These are phyloP conservation scores for Plumapathes pennacea DNA, from an alignment of 92 coral and sea anemone species.

Conservation along the genomic window DNA sequence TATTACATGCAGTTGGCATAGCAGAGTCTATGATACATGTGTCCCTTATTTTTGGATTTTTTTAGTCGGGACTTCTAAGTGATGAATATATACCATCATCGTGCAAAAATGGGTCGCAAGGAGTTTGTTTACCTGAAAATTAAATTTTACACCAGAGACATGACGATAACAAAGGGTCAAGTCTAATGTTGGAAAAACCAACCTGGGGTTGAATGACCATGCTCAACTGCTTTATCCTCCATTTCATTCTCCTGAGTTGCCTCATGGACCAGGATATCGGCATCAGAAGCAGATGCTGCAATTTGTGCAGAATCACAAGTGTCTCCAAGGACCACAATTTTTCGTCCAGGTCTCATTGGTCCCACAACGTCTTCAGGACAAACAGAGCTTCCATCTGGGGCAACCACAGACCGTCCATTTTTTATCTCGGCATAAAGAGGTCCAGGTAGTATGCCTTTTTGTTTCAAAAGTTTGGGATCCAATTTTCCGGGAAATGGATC, in stretches of 20 bases:
- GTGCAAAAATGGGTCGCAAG: too few species aligned
- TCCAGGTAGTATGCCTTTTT: slow-evolving; percentile 90
- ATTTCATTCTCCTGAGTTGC: slow-evolving; percentile 89
- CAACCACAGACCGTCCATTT: slow-evolving; percentile 62
- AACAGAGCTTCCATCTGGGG: slow-evolving; percentile 73
- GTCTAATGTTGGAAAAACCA: slow-evolving; percentile 3
- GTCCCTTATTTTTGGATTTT: too few species aligned
- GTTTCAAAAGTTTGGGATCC: slow-evolving; percentile 68
- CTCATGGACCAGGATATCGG: slow-evolving; percentile 90
- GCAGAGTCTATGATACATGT: too few species aligned
- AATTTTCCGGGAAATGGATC: slow-evolving; percentile 75
- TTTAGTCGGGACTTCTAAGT: too few species aligned
- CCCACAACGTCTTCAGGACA: slow-evolving; percentile 77
- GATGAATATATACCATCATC: too few species aligned
- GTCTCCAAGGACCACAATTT: slow-evolving; percentile 88
- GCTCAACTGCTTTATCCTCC: slow-evolving; percentile 74
- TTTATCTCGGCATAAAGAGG: slow-evolving; percentile 90
- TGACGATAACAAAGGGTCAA: not conserved
- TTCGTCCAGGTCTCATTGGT: slow-evolving; percentile 77
- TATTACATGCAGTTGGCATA: too few species aligned
- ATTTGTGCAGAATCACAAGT: slow-evolving; percentile 78
- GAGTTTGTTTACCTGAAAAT: too few species aligned
- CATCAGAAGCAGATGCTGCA: slow-evolving; percentile 43
- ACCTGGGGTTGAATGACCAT: slow-evolving; percentile 99
- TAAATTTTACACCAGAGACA: not conserved